phyloP scores from a whole-genome alignment of 2,888 invertebrate species.

The Escarpia spicata region DNA sequence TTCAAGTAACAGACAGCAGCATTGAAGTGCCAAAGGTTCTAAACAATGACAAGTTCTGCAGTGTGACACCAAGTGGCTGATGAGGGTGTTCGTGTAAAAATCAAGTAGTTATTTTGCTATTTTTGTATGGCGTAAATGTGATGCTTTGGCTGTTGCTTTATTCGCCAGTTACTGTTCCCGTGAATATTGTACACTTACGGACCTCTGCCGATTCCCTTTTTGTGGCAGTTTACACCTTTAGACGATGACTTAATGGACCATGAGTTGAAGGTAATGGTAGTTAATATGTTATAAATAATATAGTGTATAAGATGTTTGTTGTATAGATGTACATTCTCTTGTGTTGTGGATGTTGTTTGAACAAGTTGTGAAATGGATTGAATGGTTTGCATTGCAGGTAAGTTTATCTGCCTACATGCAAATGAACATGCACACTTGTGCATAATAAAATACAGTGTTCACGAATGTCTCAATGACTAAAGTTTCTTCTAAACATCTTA shows the following conservation, averaged over 20 bases:
- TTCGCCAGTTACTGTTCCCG: not conserved
- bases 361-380: not conserved
- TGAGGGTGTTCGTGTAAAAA: not conserved
- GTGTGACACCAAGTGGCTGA: not conserved
- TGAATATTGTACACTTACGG: not conserved
- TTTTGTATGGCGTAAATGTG: not conserved
- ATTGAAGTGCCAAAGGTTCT: not conserved
- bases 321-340: not conserved
- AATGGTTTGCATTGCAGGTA: not conserved
- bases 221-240: not conserved
- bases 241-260: not conserved
- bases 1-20: not conserved
- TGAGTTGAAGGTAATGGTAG: not conserved
- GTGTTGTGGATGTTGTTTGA: not conserved
- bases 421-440: not conserved
- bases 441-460: not conserved
- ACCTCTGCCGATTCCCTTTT: not conserved
- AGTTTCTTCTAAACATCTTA: not conserved
- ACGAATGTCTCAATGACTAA: not conserved
- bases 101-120: constrained; percentile 16
- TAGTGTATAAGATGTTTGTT: constrained; percentile 8
- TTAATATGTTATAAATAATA: not conserved
- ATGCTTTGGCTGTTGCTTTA: not conserved
- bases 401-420: not conserved
- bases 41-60: not conserved